These are phyloP conservation scores for Cheirogaleus major DNA, from an alignment of 2,797 vertebrate genomes.

Conservation along the genomic window DNA sequence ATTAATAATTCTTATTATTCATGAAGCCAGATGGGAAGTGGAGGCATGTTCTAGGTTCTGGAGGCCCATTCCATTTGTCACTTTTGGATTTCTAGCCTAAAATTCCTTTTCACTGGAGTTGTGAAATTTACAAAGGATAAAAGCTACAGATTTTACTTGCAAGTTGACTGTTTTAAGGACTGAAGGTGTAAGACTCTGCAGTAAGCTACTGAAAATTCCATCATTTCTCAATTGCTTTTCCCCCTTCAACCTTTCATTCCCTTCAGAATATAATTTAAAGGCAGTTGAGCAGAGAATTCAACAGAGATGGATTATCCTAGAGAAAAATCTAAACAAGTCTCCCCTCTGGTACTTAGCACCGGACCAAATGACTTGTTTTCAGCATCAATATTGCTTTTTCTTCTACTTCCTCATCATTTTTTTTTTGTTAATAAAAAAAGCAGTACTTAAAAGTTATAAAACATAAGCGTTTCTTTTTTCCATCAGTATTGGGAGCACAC, in stretches of 20 bases:
- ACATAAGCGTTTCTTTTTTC: background rate
- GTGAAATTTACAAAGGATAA: background rate
- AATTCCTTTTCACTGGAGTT: background rate
- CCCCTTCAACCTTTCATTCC: background rate
- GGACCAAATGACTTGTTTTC: background rate
- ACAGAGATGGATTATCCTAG: background rate
- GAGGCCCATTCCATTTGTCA: background rate
- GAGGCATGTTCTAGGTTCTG: background rate
- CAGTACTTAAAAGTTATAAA: background rate
- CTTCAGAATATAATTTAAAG: conserved; percentile 49
- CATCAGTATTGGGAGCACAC: background rate
- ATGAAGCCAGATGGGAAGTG: background rate
- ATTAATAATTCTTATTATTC: background rate
- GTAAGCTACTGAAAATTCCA: background rate
- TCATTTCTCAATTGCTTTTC: background rate
- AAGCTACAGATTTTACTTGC: conserved; percentile 25
- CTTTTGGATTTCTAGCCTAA: background rate
- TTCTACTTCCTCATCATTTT: background rate
- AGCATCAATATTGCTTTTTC: background rate
- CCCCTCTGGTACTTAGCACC: background rate
- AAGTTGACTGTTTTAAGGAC: background rate
- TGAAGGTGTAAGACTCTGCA: background rate
- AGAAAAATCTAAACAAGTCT: background rate
- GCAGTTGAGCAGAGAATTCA: conserved; percentile 23
- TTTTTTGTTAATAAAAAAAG: background rate